phyloP scores from a whole-genome alignment of 2,113 vertebrate species.

The Raphicerus campestris region DNA sequence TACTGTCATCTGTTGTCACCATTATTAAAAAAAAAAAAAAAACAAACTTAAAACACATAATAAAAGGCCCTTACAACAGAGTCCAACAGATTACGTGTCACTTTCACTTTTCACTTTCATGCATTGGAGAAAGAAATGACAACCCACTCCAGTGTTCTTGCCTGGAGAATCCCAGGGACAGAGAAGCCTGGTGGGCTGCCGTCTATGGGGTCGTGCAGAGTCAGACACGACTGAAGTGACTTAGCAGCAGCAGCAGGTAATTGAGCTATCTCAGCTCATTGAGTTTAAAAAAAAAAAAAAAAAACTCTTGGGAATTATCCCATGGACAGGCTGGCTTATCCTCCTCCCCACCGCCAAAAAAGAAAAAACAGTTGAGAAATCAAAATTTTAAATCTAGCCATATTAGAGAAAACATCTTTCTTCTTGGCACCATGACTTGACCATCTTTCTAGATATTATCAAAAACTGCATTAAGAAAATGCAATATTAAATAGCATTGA shows the following conservation, averaged over 20 bases:
- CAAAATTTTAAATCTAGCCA: neutral
- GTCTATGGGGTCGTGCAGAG: too few species aligned
- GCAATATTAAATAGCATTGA: neutral
- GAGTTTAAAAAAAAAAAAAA: accelerated
- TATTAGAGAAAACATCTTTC: neutral
- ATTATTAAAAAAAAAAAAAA: neutral
- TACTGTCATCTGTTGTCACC: neutral
- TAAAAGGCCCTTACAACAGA: neutral
- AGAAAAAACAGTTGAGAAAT: neutral
- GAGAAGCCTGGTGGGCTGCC: too few species aligned
- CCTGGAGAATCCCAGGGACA: too few species aligned
- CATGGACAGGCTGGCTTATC: neutral
- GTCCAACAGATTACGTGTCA: neutral
- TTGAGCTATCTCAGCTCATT: neutral
- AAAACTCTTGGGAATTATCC: neutral
- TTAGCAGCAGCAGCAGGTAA: neutral
- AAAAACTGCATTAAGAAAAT: neutral
- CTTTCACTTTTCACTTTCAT: too few species aligned
- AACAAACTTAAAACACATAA: neutral
- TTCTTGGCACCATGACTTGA: neutral
- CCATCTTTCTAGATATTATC: neutral
- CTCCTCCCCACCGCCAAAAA: neutral
- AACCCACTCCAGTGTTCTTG: too few species aligned
- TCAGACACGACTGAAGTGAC: too few species aligned
- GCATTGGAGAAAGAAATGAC: too few species aligned